Conservation (phyloP, 2,113 vertebrate species). For the Hystrix cristata region DNA sequence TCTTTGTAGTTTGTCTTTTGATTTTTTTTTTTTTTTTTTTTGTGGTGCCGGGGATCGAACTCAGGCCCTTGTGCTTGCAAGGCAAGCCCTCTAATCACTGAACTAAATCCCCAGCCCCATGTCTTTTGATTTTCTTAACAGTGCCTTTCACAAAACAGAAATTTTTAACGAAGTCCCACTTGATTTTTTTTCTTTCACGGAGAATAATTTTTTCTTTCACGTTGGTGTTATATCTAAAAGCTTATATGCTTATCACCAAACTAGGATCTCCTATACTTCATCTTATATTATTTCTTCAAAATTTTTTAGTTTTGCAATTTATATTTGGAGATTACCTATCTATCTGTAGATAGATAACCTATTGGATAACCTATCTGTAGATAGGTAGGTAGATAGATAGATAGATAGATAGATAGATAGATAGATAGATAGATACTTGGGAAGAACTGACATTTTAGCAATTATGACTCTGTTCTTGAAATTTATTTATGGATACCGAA, state of each 20-base stretch:
- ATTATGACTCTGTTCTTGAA: background rate
- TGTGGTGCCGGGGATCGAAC: too few species aligned
- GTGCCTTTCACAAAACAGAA: background rate
- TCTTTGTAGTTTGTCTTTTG: background rate
- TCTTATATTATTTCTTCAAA: background rate
- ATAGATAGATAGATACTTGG: background rate
- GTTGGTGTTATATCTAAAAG: background rate
- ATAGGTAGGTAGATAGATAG: too few species aligned
- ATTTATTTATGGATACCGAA: slow-evolving; percentile 31
- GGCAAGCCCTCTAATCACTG: too few species aligned
- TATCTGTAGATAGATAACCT: too few species aligned
- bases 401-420: background rate
- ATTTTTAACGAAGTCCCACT: background rate
- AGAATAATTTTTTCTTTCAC: background rate
- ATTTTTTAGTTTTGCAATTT: background rate
- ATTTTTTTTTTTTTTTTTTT: background rate
- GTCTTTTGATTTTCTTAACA: slow-evolving; percentile 20
- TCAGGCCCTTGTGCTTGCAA: too few species aligned
- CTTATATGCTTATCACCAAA: background rate
- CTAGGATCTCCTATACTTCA: background rate
- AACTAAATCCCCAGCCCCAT: background rate
- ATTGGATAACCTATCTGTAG: too few species aligned
- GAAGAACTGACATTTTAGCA: slow-evolving; percentile 18
- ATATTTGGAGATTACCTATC: background rate
- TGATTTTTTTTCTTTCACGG: background rate